Conservation (phyloP, 2,888 invertebrate species). For the Lissocephala sabroskyi region DNA sequence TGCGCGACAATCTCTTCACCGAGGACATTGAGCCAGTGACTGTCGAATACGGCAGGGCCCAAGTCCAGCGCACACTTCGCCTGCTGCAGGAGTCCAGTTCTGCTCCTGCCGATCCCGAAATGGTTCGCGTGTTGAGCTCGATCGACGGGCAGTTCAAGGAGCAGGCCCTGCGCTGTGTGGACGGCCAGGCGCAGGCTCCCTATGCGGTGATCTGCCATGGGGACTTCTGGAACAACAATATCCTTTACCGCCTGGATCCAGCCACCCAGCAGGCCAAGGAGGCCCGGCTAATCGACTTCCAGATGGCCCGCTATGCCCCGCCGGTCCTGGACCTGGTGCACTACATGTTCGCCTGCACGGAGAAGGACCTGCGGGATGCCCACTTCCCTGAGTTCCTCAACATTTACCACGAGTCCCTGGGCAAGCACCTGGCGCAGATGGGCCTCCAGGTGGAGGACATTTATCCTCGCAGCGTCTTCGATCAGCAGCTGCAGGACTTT, state of each 20-base stretch:
- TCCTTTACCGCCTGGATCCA: constrained; percentile 55
- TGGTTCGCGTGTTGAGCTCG: constrained; percentile 32
- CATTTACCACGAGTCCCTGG: constrained; percentile 48
- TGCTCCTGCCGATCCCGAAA: neutral
- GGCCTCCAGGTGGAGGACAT: constrained; percentile 37
- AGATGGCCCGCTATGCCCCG: constrained; percentile 65
- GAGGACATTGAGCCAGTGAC: constrained; percentile 43
- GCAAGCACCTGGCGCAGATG: constrained; percentile 35
- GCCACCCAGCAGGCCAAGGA: constrained; percentile 28
- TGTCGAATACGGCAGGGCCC: constrained; percentile 59
- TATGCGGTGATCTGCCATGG: constrained; percentile 67
- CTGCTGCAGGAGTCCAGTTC: constrained; percentile 40
- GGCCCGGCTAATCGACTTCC: constrained; percentile 67
- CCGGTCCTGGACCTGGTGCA: constrained; percentile 65
- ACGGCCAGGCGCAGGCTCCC: constrained; percentile 46
- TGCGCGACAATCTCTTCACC: constrained; percentile 57
- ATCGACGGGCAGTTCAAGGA: constrained; percentile 45
- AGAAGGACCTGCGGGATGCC: constrained; percentile 54
- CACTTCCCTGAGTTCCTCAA: constrained; percentile 57
- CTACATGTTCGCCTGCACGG: constrained; percentile 64
- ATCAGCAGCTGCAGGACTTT: constrained; percentile 51
- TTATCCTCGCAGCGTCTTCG: constrained; percentile 46
- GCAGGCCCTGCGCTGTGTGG: constrained; percentile 43
- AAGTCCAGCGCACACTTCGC: constrained; percentile 42
- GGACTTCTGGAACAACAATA: constrained; percentile 69